Percentiles rank a stretch among this genome's conserved stretches.
phyloP scores from a whole-genome alignment of 1,140 invertebrate species.

The Drosophila pseudoananassae region DNA sequence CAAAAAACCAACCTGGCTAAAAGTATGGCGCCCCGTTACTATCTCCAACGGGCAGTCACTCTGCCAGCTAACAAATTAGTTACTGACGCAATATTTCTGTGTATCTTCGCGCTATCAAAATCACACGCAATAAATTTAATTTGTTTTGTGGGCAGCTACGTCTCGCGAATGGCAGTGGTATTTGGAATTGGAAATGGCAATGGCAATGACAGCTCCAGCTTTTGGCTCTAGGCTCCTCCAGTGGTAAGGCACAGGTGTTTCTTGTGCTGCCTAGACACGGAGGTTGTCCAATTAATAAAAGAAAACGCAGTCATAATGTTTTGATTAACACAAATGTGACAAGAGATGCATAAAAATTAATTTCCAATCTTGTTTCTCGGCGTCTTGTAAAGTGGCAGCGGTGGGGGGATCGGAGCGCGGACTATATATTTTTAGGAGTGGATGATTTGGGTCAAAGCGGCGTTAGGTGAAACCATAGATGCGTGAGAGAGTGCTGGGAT shows the following conservation, averaged over 20 bases:
- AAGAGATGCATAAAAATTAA: slow-evolving; percentile 79
- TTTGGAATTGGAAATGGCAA: slow-evolving; percentile 3
- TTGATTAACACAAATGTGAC: slow-evolving; percentile 81
- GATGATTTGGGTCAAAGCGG: slow-evolving; percentile 64
- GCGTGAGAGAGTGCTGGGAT: slow-evolving; percentile 63
- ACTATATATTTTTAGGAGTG: slow-evolving; percentile 35
- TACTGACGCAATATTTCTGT: slow-evolving; percentile 79
- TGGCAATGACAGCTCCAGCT: slow-evolving; percentile 35
- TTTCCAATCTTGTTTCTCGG: slow-evolving; percentile 63
- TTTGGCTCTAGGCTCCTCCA: slow-evolving; percentile 1
- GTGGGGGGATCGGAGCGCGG: slow-evolving; percentile 11
- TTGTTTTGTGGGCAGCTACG: slow-evolving; percentile 42
- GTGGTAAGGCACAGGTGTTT: slow-evolving; percentile 19
- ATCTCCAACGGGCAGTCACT: slow-evolving; percentile 36
- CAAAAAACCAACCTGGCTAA: background rate
- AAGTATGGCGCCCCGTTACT: slow-evolving; percentile 34
- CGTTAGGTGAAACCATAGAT: slow-evolving; percentile 66
- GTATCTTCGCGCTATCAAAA: slow-evolving; percentile 74
- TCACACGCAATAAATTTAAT: slow-evolving; percentile 81
- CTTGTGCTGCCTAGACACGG: slow-evolving; percentile 8
- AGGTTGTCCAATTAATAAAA: slow-evolving; percentile 77
- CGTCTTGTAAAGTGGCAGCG: slow-evolving; percentile 6
- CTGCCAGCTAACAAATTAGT: slow-evolving; percentile 72
- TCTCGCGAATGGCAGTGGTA: background rate
- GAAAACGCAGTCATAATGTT: slow-evolving; percentile 80